Conservation (phyloP, 2,888 invertebrate species). For the Oligia latruncula region DNA sequence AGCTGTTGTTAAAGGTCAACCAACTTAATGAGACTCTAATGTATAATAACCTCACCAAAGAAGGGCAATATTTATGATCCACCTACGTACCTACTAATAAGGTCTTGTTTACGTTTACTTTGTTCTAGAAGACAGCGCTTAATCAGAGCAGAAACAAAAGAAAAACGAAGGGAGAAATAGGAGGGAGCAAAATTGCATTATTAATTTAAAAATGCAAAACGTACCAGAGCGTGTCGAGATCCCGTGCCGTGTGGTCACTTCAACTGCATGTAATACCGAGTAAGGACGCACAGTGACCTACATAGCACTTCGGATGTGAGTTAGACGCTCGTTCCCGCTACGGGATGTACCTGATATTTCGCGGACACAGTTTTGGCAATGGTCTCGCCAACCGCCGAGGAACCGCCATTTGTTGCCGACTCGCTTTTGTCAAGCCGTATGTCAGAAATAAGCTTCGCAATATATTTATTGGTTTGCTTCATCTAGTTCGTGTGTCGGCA, state of each 20-base stretch:
- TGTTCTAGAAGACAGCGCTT: background rate
- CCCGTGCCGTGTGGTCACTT: conserved; percentile 35
- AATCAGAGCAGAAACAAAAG: conserved; percentile 5
- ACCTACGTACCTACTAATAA: background rate
- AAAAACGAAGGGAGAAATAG: background rate
- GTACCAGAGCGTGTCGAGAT: conserved; percentile 9
- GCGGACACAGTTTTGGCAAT: conserved; percentile 62
- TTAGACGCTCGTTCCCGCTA: conserved; percentile 34
- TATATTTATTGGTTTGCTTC: conserved; percentile 60
- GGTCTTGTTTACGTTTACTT: background rate
- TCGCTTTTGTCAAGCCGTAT: conserved; percentile 47
- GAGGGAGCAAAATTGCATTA: conserved; percentile 5
- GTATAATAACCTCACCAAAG: conserved; percentile 29
- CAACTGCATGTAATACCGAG: conserved; percentile 51
- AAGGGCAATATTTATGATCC: conserved; percentile 3
- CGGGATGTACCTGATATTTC: conserved; percentile 59
- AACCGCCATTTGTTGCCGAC: conserved; percentile 57
- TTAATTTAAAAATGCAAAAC: conserved; percentile 21
- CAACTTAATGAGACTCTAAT: conserved; percentile 38
- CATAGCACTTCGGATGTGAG: conserved; percentile 54
- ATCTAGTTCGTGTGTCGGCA: conserved; percentile 43
- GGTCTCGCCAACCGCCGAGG: conserved; percentile 27
- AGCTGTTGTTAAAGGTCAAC: conserved; percentile 37
- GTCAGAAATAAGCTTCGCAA: conserved; percentile 54
- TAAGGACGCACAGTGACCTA: conserved; percentile 61